Percentiles rank a stretch among this genome's conserved stretches.
Conservation (phyloP, 2,113 vertebrate species). For the Pavo muticus region DNA sequence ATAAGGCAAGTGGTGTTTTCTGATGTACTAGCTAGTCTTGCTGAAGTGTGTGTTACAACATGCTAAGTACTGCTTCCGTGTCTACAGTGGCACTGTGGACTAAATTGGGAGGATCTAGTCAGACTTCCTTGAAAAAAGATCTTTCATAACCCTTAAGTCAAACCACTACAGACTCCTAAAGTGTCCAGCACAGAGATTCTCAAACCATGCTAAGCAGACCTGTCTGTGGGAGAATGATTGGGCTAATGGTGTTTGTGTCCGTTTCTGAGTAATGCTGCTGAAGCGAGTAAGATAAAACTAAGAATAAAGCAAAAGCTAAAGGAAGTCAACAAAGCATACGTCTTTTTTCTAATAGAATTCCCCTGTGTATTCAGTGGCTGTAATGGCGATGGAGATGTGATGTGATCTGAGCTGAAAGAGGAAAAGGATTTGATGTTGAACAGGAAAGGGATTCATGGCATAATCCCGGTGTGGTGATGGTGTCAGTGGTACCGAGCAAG, state of each 20-base stretch:
- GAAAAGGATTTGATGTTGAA: background rate
- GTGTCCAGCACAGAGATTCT: background rate
- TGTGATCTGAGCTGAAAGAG: background rate
- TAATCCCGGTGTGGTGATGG: background rate
- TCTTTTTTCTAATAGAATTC: background rate
- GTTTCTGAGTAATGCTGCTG: background rate
- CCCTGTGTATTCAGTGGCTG: background rate
- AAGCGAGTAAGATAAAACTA: background rate
- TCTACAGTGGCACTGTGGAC: background rate
- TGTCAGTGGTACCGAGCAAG: background rate
- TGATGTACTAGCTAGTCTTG: background rate
- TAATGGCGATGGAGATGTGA: background rate
- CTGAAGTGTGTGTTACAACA: conserved; percentile 45
- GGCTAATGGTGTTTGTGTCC: background rate
- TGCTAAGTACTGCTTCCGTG: conserved; percentile 14
- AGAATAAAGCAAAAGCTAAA: background rate
- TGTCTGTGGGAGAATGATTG: background rate
- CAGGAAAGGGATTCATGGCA: background rate
- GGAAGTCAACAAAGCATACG: background rate
- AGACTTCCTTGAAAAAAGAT: background rate
- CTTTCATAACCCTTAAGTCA: background rate
- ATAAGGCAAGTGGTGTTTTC: conserved; percentile 69
- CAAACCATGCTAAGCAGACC: background rate
- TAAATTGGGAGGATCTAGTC: background rate
- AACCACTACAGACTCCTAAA: background rate